Evolutionary conservation across 1,140 invertebrate genomes (phyloP).

Genomic region (Drosophila serrata): DNA sequence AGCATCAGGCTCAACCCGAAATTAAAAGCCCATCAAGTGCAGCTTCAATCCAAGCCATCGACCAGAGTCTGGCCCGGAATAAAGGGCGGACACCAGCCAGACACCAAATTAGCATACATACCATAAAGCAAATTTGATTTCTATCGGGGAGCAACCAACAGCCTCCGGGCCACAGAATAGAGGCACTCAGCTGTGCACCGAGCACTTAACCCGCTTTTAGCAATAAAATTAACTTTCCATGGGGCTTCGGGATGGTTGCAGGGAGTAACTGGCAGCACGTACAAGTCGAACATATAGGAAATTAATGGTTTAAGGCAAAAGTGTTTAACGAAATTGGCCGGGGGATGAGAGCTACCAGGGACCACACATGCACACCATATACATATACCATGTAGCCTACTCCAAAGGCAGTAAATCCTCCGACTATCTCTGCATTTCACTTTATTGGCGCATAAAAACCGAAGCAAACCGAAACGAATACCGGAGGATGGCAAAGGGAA

Average conservation of each 20-base stretch:
- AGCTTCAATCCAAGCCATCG: slow-evolving; percentile 34
- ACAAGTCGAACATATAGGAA: slow-evolving; percentile 78
- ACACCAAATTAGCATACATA: slow-evolving; percentile 79
- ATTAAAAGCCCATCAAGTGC: slow-evolving; percentile 69
- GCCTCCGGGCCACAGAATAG: slow-evolving; percentile 39
- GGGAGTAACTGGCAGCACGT: slow-evolving; percentile 50
- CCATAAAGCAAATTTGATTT: slow-evolving; percentile 85
- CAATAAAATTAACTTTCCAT: slow-evolving; percentile 84
- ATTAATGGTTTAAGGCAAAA: slow-evolving; percentile 85
- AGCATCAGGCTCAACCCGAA: slow-evolving; percentile 47
- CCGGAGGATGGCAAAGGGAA: slow-evolving; percentile 21
- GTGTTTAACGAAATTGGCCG: slow-evolving; percentile 80
- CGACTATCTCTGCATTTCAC: slow-evolving; percentile 79
- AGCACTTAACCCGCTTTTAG: slow-evolving; percentile 84
- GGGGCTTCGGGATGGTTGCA: slow-evolving; percentile 37
- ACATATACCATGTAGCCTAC: slow-evolving; percentile 51
- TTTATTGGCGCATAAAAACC: slow-evolving; percentile 81
- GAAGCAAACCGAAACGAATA: slow-evolving; percentile 53
- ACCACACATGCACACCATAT: slow-evolving; percentile 42
- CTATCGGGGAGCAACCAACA: slow-evolving; percentile 51
- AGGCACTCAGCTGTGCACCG: slow-evolving; percentile 71
- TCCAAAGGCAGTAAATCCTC: slow-evolving; percentile 73
- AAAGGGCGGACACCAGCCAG: slow-evolving; percentile 36
- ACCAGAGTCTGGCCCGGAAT: neutral
- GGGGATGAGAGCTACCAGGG: slow-evolving; percentile 9